A percentile compares a stretch with the other conserved stretches of the same genome.
Evolutionary conservation across 37 sponge, comb jelly and placozoan genomes (phyloP).

Genomic region (Diacarnus erythraeanus): DNA sequence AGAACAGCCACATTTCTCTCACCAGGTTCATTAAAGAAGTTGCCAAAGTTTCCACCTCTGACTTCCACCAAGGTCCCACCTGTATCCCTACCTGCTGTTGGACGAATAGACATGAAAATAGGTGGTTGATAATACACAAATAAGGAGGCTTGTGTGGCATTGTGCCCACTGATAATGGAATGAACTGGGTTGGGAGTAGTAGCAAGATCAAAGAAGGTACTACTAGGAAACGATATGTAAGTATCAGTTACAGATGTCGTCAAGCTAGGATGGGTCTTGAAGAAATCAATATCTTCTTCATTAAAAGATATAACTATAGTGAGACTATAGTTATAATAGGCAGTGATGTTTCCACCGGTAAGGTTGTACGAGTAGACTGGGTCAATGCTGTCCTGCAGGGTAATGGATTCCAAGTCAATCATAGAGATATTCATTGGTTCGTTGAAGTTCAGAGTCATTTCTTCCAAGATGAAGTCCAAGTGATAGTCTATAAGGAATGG

Average conservation of each 20-base stretch:
- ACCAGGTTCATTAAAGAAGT: conserved; percentile 41
- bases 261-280: conserved; percentile 71
- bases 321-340: conserved; percentile 33
- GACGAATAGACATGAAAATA: conserved; percentile 65
- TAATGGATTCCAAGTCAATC: conserved; percentile 58
- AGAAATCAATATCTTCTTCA: conserved; percentile 38
- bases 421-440: conserved; percentile 79
- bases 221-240: conserved; percentile 53
- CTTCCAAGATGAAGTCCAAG: conserved; percentile 77
- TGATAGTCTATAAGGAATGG: conserved; percentile 68
- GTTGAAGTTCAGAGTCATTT: conserved; percentile 74
- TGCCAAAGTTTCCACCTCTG: conserved; percentile 79
- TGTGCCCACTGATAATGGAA: conserved; percentile 72
- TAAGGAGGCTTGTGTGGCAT: conserved; percentile 64
- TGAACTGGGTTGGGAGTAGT: conserved; percentile 73
- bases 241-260: conserved; percentile 73
- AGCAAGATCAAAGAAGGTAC: conserved; percentile 90
- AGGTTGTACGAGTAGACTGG: conserved; percentile 62
- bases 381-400: conserved; percentile 68
- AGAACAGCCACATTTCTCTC: conserved; percentile 69
- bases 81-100: conserved; percentile 73
- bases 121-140: conserved; percentile 81
- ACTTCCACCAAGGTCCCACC: conserved; percentile 81
- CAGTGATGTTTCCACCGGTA: conserved; percentile 55
- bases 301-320: conserved; percentile 60